Evolutionary conservation across 2,113 vertebrate genomes (phyloP).

Genomic region (Rhinogobius similis): DNA sequence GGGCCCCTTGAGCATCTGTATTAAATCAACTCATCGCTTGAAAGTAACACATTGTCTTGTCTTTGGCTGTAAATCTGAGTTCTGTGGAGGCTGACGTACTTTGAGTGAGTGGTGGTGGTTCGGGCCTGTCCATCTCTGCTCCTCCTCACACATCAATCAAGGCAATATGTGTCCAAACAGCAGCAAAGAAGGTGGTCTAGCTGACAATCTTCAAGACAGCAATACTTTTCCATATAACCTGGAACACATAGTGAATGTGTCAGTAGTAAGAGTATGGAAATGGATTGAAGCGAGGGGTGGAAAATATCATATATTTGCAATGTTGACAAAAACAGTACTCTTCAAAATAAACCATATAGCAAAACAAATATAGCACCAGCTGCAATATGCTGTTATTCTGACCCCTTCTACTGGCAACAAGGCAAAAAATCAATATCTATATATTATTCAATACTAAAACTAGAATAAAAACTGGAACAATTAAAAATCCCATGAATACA

Average conservation of each 20-base stretch:
- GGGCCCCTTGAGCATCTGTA: neutral
- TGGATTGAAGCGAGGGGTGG: neutral
- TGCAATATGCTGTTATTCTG: too few species aligned
- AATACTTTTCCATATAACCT: neutral
- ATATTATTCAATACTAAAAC: too few species aligned
- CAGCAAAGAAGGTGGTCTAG: slow-evolving; percentile 9
- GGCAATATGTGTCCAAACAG: slow-evolving; percentile 19
- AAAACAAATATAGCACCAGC: too few species aligned
- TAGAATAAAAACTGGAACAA: too few species aligned
- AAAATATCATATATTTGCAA: neutral
- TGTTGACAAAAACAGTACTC: neutral
- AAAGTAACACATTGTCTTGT: neutral
- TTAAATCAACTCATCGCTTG: slow-evolving; percentile 14
- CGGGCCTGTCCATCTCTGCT: slow-evolving; percentile 1
- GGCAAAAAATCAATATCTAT: too few species aligned
- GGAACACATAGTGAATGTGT: neutral
- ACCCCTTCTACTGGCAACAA: too few species aligned
- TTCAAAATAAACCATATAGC: neutral
- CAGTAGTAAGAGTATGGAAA: neutral
- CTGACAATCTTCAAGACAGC: neutral
- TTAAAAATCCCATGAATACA: too few species aligned
- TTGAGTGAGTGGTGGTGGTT: slow-evolving; percentile 9
- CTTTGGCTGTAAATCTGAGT: slow-evolving; percentile 5
- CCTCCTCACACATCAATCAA: slow-evolving; percentile 36
- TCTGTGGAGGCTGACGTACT: slow-evolving; percentile 15